Percentiles rank a stretch among this genome's conserved stretches.
These are phyloP conservation scores for Phenganax stokvisi DNA, from an alignment of 92 coral and sea anemone species.

Conservation along the genomic window DNA sequence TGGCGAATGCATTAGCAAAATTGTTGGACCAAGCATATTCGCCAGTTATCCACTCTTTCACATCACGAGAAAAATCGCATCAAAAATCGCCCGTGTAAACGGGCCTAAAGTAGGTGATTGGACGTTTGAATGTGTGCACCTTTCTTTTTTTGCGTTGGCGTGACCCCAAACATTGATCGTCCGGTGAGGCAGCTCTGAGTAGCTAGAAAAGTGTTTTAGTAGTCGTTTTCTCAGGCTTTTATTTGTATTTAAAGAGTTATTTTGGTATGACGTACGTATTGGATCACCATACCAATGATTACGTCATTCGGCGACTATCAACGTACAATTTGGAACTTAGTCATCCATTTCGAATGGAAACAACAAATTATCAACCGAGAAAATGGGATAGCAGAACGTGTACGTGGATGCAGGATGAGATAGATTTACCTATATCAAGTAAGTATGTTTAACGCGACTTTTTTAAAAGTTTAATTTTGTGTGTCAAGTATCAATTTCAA, in stretches of 20 bases:
- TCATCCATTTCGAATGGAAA: constrained; percentile 34
- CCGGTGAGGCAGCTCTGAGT: neutral
- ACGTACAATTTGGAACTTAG: constrained; percentile 46
- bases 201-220: too few relatives aligned
- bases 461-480: neutral
- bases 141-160: too few relatives aligned
- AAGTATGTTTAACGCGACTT: neutral
- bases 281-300: constrained; percentile 48
- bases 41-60: too few relatives aligned
- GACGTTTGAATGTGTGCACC: too few relatives aligned
- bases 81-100: too few relatives aligned
- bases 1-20: too few relatives aligned
- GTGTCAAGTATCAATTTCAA: neutral
- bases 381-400: constrained; percentile 44
- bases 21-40: too few relatives aligned
- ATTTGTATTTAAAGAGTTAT: constrained; percentile 39
- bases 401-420: constrained; percentile 48
- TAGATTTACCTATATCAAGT: constrained; percentile 47
- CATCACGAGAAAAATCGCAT: too few relatives aligned
- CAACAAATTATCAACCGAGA: constrained; percentile 25
- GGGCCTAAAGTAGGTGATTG: too few relatives aligned
- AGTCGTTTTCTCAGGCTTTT: neutral
- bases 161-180: neutral
- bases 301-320: constrained; percentile 37
- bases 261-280: constrained; percentile 39